Conservation (phyloP, 2,113 vertebrate species). For the Prunella himalayana region DNA sequence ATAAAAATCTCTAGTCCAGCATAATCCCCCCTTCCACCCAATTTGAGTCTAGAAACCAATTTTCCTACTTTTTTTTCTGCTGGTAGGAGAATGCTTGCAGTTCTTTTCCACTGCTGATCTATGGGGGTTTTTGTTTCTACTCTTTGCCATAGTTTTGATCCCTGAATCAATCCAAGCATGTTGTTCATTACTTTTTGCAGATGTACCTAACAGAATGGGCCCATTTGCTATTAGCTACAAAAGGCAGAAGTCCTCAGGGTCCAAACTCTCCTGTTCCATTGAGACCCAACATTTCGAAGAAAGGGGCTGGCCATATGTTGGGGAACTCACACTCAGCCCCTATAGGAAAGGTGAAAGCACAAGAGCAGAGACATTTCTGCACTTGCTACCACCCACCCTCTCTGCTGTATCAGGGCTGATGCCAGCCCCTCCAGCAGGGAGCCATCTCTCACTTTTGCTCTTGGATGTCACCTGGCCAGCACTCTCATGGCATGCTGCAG, state of each 20-base stretch:
- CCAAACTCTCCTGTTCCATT: not conserved
- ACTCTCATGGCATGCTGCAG: not conserved
- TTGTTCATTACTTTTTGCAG: not conserved
- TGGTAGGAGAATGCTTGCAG: not conserved
- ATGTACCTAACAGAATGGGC: not conserved
- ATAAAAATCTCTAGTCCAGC: not conserved
- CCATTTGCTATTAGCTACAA: not conserved
- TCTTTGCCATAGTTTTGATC: not conserved
- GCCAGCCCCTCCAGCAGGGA: not conserved
- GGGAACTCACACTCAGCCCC: not conserved
- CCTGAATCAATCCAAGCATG: not conserved
- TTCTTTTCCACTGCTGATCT: not conserved
- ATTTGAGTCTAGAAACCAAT: not conserved
- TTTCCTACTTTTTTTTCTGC: not conserved
- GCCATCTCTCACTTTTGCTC: not conserved
- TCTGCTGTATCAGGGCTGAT: not conserved
- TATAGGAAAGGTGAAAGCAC: not conserved
- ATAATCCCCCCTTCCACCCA: not conserved
- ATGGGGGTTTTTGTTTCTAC: not conserved
- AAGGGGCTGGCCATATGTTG: not conserved
- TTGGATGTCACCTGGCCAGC: not conserved
- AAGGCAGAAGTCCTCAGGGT: not conserved
- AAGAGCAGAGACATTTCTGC: not conserved
- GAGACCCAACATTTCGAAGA: not conserved
- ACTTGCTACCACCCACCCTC: not conserved